Evolutionary conservation across 2,797 vertebrate genomes (phyloP).

Genomic region (Hypotaenidia okinawae): DNA sequence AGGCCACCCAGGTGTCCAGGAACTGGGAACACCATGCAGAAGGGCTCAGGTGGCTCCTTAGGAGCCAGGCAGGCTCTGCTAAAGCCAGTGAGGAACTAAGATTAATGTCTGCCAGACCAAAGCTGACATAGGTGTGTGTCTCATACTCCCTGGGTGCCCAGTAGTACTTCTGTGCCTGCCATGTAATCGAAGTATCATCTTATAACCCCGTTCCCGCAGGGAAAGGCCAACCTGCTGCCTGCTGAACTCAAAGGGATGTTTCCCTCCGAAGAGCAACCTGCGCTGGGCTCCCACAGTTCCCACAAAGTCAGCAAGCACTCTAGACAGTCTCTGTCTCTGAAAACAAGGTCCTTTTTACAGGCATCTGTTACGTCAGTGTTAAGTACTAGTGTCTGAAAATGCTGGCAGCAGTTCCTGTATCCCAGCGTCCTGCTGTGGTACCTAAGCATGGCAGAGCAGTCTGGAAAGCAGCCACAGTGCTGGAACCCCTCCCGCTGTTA

Average conservation of each 20-base stretch:
- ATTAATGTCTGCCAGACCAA: neutral
- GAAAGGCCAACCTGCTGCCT: neutral
- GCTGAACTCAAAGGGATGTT: neutral
- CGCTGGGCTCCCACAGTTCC: neutral
- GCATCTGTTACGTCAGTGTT: neutral
- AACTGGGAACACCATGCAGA: neutral
- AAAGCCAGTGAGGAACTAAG: neutral
- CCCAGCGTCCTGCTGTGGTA: neutral
- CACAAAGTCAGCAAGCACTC: neutral
- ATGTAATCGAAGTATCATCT: neutral
- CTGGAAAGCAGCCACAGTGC: neutral
- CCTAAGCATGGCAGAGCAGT: slow-evolving; percentile 14
- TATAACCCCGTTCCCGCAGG: neutral
- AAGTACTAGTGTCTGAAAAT: slow-evolving; percentile 9
- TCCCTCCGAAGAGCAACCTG: neutral
- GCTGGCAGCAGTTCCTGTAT: slow-evolving; percentile 12
- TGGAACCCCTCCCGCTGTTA: neutral
- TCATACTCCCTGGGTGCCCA: neutral
- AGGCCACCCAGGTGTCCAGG: neutral
- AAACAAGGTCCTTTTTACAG: neutral
- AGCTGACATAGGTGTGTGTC: neutral
- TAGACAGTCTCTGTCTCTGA: neutral
- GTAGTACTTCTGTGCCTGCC: neutral
- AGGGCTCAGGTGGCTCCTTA: neutral
- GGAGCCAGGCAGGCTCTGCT: neutral